Evolutionary conservation across 2,797 vertebrate genomes (phyloP).

Genomic region (Gila robusta): DNA sequence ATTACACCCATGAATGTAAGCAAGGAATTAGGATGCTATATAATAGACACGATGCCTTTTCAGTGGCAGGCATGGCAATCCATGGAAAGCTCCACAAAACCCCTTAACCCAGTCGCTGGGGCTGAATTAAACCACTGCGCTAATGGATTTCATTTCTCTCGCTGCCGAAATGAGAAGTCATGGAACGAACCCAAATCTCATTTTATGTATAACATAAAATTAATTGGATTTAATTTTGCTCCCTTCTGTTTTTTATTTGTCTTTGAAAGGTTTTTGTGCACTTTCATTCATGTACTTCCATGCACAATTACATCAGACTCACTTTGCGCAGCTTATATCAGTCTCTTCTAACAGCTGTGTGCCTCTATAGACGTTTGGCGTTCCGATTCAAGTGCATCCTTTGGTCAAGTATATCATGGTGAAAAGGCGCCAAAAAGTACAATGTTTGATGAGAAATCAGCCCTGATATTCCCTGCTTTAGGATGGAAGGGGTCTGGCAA

Average conservation of each 20-base stretch:
- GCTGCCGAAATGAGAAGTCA: conserved; percentile 37
- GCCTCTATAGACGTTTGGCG: background rate
- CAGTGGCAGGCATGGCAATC: conserved; percentile 8
- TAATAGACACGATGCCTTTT: conserved; percentile 45
- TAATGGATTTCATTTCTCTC: conserved; percentile 30
- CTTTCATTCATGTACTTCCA: conserved; percentile 17
- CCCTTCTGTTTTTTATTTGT: background rate
- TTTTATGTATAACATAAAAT: conserved; percentile 12
- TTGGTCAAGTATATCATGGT: background rate
- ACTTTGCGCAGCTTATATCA: background rate
- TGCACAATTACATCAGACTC: background rate
- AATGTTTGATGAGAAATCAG: background rate
- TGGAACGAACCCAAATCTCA: conserved; percentile 24
- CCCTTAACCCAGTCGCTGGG: conserved; percentile 22
- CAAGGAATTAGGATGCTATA: conserved; percentile 27
- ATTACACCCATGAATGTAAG: conserved; percentile 55
- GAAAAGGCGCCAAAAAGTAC: conserved; percentile 1
- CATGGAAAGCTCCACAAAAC: conserved; percentile 28
- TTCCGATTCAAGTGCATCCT: conserved; percentile 9
- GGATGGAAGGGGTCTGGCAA: conserved; percentile 36
- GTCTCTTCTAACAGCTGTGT: conserved; percentile 2
- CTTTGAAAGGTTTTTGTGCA: conserved; percentile 31
- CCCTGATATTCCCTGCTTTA: conserved; percentile 13
- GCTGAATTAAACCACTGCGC: conserved; percentile 38
- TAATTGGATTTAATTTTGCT: conserved; percentile 31